Conservation (phyloP, 2,797 vertebrate genomes). For the Silurus lanzhouensis region DNA sequence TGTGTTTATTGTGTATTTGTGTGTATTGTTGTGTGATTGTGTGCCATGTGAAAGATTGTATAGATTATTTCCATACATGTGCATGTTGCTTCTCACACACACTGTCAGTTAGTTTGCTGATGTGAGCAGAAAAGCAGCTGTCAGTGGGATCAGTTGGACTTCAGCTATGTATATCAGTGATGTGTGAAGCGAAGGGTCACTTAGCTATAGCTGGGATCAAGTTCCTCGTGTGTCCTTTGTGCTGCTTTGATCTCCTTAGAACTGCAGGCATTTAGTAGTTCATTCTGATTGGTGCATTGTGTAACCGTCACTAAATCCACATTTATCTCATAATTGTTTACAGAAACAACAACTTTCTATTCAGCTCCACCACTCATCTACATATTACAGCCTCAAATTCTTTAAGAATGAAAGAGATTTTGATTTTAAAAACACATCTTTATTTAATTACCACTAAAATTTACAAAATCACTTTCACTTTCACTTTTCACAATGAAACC, state of each 20-base stretch:
- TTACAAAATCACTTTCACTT: too few relatives aligned
- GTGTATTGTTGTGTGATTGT: neutral
- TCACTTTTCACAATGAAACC: too few relatives aligned
- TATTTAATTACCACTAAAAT: too few relatives aligned
- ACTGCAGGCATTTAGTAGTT: neutral
- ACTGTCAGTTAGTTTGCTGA: slow-evolving; percentile 42
- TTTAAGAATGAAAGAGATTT: neutral
- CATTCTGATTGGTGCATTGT: neutral
- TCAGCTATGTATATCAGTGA: slow-evolving; percentile 8
- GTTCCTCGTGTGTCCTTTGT: neutral
- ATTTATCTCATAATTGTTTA: neutral
- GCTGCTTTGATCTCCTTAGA: neutral
- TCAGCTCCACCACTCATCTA: neutral
- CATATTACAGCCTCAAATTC: neutral
- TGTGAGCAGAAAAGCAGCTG: slow-evolving; percentile 53
- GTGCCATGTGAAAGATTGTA: neutral
- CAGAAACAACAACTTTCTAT: neutral
- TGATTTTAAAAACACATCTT: too few relatives aligned
- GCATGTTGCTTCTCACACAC: neutral
- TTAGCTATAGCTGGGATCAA: neutral
- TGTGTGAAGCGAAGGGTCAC: neutral
- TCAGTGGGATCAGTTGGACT: slow-evolving; percentile 32
- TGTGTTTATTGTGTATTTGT: slow-evolving; percentile 1
- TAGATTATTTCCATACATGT: neutral
- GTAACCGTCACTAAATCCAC: neutral